A percentile compares a stretch with the other conserved stretches of the same genome.
These are phyloP conservation scores for Melanerpes formicivorus DNA, from an alignment of 2,113 vertebrate species.

Conservation along the genomic window DNA sequence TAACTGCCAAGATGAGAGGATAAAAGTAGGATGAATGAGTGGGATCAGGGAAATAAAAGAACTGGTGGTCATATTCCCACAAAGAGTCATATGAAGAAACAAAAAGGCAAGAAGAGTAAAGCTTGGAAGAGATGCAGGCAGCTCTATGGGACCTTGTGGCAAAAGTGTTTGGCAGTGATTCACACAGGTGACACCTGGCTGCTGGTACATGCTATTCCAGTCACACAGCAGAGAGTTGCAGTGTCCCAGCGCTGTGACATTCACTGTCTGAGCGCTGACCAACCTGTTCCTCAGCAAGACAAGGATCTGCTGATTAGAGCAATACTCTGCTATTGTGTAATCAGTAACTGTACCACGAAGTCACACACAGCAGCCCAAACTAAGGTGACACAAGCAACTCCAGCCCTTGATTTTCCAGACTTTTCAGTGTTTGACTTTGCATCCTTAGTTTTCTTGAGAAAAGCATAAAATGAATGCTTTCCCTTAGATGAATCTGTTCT, in stretches of 20 bases:
- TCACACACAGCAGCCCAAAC: background rate
- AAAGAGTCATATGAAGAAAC: background rate
- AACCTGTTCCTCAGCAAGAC: background rate
- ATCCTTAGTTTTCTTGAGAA: background rate
- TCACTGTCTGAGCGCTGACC: accelerated
- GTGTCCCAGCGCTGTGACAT: background rate
- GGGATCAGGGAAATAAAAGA: background rate
- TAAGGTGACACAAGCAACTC: background rate
- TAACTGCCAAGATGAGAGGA: background rate
- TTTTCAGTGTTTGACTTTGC: background rate
- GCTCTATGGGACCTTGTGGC: accelerated
- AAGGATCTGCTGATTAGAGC: background rate
- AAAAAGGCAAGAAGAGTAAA: background rate
- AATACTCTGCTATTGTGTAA: background rate
- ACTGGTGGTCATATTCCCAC: background rate
- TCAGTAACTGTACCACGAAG: accelerated
- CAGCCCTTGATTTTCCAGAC: background rate
- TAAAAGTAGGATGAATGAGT: background rate
- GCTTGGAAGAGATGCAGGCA: background rate
- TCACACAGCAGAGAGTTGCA: background rate
- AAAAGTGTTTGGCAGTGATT: background rate
- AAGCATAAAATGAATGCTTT: background rate
- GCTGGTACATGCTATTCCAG: background rate
- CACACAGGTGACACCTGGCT: accelerated
- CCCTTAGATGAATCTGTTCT: background rate